Conservation (phyloP, 2,888 invertebrate genomes). For the Lasioglossum pauxillum region DNA sequence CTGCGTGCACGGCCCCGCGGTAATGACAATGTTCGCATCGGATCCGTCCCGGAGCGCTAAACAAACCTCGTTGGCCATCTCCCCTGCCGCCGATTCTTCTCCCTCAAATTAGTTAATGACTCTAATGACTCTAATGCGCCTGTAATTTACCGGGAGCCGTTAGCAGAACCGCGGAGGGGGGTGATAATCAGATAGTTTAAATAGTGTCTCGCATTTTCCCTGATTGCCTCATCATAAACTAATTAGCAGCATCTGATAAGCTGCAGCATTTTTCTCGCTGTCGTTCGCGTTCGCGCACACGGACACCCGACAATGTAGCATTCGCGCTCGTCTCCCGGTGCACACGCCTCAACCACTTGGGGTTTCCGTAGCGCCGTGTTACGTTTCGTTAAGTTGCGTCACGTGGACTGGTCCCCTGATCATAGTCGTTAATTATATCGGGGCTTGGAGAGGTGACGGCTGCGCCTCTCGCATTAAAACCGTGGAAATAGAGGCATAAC, state of each 20-base stretch:
- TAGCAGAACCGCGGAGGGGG: conserved; percentile 11
- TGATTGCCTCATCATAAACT: conserved; percentile 48
- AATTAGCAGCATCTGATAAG: conserved; percentile 61
- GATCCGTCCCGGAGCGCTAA: conserved; percentile 42
- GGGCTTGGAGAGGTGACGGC: conserved; percentile 64
- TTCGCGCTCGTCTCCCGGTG: conserved; percentile 49
- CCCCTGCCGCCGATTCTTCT: conserved; percentile 23
- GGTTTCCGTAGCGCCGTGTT: conserved; percentile 49
- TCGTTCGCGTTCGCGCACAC: background rate
- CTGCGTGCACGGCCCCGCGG: conserved; percentile 19
- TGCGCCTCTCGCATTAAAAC: conserved; percentile 61
- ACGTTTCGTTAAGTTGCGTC: conserved; percentile 66
- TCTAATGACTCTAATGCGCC: conserved; percentile 31
- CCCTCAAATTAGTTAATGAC: conserved; percentile 48
- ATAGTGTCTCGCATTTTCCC: conserved; percentile 24
- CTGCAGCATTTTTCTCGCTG: conserved; percentile 24
- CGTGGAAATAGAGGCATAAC: conserved; percentile 42
- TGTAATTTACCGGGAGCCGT: conserved; percentile 41
- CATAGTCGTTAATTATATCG: conserved; percentile 73
- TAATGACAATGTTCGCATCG: conserved; percentile 27
- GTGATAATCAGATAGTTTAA: conserved; percentile 34
- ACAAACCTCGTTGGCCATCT: conserved; percentile 40
- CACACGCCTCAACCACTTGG: conserved; percentile 36
- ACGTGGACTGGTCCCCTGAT: conserved; percentile 66
- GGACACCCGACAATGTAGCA: conserved; percentile 19